Evolutionary conservation across 2,888 invertebrate species (phyloP).

Genomic region (Trilocha varians): DNA sequence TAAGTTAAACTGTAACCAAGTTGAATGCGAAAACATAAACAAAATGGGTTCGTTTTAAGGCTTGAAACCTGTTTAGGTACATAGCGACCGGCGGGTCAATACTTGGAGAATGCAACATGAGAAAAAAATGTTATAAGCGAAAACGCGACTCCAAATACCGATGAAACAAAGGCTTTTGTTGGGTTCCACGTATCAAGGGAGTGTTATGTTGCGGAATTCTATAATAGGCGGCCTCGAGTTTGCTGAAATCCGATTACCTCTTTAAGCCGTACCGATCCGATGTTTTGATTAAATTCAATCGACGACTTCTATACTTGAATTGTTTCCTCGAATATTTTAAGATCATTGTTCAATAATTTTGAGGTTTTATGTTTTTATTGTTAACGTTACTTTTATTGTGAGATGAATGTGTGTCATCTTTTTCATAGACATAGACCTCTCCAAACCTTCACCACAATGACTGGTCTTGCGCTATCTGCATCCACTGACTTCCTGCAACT

Average conservation of each 20-base stretch:
- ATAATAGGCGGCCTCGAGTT: conserved; percentile 29
- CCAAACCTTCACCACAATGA: no score
- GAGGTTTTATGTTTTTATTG: no score
- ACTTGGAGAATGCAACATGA: conserved; percentile 61
- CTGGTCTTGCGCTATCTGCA: no score
- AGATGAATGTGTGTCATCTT: no score
- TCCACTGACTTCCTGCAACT: no score
- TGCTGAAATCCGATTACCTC: background rate
- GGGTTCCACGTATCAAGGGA: conserved; percentile 58
- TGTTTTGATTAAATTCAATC: conserved; percentile 25
- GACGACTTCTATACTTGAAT: no score
- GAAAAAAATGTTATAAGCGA: conserved; percentile 44
- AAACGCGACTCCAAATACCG: conserved; percentile 36
- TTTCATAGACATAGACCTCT: no score
- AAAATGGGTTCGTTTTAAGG: conserved; percentile 27
- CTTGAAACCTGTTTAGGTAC: conserved; percentile 51
- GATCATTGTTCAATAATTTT: no score
- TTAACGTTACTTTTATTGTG: no score
- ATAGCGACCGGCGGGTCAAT: conserved; percentile 53
- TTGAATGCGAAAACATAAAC: conserved; percentile 7
- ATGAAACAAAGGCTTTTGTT: conserved; percentile 70
- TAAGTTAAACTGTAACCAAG: background rate
- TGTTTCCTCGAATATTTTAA: background rate
- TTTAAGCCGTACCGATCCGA: conserved; percentile 10
- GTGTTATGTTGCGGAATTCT: conserved; percentile 63